These are phyloP conservation scores for Tympanoctomys barrerae DNA, from an alignment of 2,797 vertebrate species.

Conservation along the genomic window DNA sequence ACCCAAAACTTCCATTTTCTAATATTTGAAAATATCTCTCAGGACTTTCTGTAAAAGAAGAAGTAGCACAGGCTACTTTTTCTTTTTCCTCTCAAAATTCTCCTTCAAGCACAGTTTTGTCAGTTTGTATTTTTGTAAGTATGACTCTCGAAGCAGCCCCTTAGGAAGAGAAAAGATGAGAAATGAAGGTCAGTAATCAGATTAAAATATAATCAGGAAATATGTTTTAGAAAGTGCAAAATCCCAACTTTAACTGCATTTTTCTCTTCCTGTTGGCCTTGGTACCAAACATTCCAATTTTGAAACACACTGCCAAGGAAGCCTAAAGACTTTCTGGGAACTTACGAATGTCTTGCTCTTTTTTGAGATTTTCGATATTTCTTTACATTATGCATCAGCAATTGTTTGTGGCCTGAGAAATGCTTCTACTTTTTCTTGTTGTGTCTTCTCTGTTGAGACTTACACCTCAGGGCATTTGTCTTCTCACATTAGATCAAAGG, in stretches of 20 bases:
- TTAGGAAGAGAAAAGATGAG: neutral
- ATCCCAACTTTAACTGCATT: neutral
- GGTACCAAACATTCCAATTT: neutral
- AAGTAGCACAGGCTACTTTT: neutral
- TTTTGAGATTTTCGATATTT: neutral
- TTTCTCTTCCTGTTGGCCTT: neutral
- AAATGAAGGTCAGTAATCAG: conserved; percentile 5
- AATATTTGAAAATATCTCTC: conserved; percentile 24
- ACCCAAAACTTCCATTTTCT: conserved; percentile 39
- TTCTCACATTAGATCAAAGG: neutral
- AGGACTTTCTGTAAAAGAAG: neutral
- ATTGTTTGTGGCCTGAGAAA: neutral
- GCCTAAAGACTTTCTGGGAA: neutral
- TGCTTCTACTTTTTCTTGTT: neutral
- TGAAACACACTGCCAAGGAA: neutral
- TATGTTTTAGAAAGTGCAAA: neutral
- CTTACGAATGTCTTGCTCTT: neutral
- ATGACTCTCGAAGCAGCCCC: neutral
- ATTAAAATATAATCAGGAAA: conserved; percentile 7
- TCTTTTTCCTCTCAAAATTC: neutral
- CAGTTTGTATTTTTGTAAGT: conserved; percentile 25
- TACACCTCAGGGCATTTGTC: neutral
- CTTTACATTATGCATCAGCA: neutral
- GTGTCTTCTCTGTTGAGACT: neutral
- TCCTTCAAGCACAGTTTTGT: conserved; percentile 14